phyloP scores from a whole-genome alignment of 2,113 vertebrate species.

The Neolamprologus variostigma region DNA sequence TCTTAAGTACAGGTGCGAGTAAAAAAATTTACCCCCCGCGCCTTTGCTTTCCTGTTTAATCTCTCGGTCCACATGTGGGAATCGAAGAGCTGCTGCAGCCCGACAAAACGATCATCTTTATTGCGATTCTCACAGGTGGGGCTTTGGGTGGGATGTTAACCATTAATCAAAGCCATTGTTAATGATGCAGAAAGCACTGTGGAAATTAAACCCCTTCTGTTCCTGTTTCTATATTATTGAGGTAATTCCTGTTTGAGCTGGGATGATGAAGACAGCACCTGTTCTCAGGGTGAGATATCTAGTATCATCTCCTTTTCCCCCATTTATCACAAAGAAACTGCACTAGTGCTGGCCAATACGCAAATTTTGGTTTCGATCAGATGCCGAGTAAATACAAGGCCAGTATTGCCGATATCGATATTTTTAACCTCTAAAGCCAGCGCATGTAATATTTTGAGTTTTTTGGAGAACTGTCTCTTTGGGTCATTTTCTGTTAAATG shows the following conservation, averaged over 20 bases:
- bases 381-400: neutral
- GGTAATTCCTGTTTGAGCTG: neutral
- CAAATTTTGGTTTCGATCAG: neutral
- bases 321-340: neutral
- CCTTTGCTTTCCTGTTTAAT: neutral
- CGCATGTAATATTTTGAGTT: neutral
- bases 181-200: slow-evolving; percentile 60
- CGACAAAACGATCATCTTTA: slow-evolving; percentile 54
- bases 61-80: neutral
- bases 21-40: slow-evolving; percentile 34
- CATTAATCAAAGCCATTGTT: slow-evolving; percentile 73
- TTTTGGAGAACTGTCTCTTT: neutral
- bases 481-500: neutral
- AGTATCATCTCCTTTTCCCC: neutral
- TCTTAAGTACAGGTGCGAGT: slow-evolving; percentile 5
- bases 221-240: slow-evolving; percentile 42
- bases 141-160: slow-evolving; percentile 48
- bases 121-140: slow-evolving; percentile 64
- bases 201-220: slow-evolving; percentile 60
- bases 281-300: neutral
- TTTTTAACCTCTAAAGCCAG: neutral
- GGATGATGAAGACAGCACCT: neutral
- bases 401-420: accelerated
- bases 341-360: neutral
- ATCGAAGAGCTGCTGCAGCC: neutral